These are phyloP conservation scores for Exephanes ischioxanthus DNA, from an alignment of 2,888 invertebrate genomes.

Conservation along the genomic window DNA sequence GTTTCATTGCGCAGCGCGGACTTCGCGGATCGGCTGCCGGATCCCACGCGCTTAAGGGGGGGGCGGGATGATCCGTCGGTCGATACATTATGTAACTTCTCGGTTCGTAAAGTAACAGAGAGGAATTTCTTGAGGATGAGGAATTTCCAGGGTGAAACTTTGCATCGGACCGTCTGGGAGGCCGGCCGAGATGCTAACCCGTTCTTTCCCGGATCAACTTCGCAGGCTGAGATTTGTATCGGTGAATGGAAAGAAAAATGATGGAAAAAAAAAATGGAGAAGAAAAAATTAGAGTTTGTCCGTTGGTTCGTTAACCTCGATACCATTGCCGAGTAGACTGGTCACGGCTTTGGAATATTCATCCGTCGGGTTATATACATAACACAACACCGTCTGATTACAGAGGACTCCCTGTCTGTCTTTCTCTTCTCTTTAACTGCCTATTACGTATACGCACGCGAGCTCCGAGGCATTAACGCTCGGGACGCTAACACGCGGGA, in stretches of 20 bases:
- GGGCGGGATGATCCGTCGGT: conserved; percentile 71
- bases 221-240: background rate
- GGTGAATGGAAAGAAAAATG: background rate
- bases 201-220: background rate
- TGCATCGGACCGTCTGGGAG: background rate
- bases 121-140: conserved; percentile 73
- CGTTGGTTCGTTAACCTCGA: conserved; percentile 74
- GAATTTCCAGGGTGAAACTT: conserved; percentile 28
- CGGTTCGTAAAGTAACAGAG: conserved; percentile 81
- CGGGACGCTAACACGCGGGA: conserved; percentile 32
- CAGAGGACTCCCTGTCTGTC: conserved; percentile 17
- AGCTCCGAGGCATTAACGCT: conserved; percentile 51
- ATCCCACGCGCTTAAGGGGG: conserved; percentile 37
- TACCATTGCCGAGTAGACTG: conserved; percentile 71
- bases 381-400: conserved; percentile 58
- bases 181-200: background rate
- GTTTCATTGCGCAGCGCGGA: background rate
- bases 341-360: conserved; percentile 51
- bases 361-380: conserved; percentile 30
- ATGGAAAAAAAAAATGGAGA: too few species aligned
- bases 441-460: conserved; percentile 56
- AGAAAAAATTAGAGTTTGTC: conserved; percentile 37
- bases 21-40: background rate
- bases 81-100: conserved; percentile 83
- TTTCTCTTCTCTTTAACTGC: conserved; percentile 16